Percentiles rank a stretch among this genome's conserved stretches.
phyloP scores from a whole-genome alignment of 1,140 invertebrate species.

The Eupeodes corollae region DNA sequence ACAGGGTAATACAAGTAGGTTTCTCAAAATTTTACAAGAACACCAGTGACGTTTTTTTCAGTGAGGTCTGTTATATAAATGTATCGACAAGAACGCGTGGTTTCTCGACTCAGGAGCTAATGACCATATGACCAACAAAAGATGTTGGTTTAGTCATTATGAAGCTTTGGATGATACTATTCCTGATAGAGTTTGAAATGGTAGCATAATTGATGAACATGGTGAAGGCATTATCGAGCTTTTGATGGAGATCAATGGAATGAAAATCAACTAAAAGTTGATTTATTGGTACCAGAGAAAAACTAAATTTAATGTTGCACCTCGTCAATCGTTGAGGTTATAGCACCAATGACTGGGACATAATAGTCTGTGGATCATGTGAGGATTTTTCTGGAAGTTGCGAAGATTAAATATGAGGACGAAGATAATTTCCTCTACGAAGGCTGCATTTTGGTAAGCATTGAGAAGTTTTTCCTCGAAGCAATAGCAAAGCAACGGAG shows the following conservation, averaged over 20 bases:
- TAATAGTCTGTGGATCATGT: slow-evolving; percentile 34
- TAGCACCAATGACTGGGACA: slow-evolving; percentile 36
- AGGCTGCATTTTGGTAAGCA: slow-evolving; percentile 30
- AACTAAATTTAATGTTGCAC: slow-evolving; percentile 15
- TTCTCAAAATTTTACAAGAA: not conserved
- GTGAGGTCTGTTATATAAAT: not conserved
- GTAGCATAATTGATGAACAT: not conserved
- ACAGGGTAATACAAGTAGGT: no score
- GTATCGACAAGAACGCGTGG: not conserved
- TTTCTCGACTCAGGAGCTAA: no score
- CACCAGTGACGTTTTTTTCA: not conserved
- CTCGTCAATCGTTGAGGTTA: slow-evolving; percentile 14
- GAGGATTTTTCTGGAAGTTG: slow-evolving; percentile 23
- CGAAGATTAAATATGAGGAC: no score
- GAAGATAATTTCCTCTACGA: slow-evolving; percentile 22
- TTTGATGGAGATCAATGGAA: no score
- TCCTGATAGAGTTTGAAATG: not conserved
- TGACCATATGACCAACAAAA: slow-evolving; percentile 1
- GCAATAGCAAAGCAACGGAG: slow-evolving; percentile 12
- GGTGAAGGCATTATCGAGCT: not conserved
- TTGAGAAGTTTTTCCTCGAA: slow-evolving; percentile 17
- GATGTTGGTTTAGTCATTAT: not conserved
- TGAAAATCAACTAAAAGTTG: slow-evolving; percentile 10
- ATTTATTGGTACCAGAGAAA: slow-evolving; percentile 31
- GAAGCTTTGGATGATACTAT: no score